phyloP scores from a whole-genome alignment of 2,797 vertebrate species.

The Propithecus deckenii region DNA sequence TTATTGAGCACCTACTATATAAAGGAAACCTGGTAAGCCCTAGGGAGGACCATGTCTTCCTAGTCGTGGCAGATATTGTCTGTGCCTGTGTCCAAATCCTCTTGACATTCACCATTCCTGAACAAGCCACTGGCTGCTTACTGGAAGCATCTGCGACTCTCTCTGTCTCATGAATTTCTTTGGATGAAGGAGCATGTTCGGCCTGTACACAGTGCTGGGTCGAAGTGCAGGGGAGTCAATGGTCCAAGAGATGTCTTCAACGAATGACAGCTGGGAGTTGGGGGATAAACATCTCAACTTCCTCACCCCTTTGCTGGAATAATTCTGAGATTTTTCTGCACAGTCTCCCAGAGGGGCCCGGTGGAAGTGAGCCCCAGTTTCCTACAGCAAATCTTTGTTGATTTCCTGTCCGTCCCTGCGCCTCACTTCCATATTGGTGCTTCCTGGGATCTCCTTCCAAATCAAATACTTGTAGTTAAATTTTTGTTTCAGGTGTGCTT shows the following conservation, averaged over 20 bases:
- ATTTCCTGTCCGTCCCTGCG: not conserved
- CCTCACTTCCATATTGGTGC: not conserved
- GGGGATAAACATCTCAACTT: not conserved
- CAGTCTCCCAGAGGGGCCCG: not conserved
- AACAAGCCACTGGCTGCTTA: not conserved
- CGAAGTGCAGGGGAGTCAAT: not conserved
- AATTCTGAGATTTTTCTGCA: not conserved
- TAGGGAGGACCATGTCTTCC: not conserved
- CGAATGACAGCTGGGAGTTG: not conserved
- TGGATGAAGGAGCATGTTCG: not conserved
- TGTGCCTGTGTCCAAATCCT: not conserved
- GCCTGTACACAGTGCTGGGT: not conserved
- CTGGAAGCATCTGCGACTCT: not conserved
- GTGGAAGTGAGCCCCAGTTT: not conserved
- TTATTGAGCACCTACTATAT: not conserved
- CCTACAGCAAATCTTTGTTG: not conserved
- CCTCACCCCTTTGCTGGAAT: not conserved
- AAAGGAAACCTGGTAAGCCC: not conserved
- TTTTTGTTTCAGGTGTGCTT: not conserved
- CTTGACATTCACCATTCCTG: not conserved
- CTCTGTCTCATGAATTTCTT: not conserved
- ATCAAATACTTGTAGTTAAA: not conserved
- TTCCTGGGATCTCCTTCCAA: not conserved
- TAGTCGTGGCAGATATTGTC: not conserved
- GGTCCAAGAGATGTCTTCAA: not conserved